A percentile compares a stretch with the other conserved stretches of the same genome.
These are phyloP conservation scores for Mus spicilegus DNA, from an alignment of 2,113 vertebrate genomes.

Conservation along the genomic window DNA sequence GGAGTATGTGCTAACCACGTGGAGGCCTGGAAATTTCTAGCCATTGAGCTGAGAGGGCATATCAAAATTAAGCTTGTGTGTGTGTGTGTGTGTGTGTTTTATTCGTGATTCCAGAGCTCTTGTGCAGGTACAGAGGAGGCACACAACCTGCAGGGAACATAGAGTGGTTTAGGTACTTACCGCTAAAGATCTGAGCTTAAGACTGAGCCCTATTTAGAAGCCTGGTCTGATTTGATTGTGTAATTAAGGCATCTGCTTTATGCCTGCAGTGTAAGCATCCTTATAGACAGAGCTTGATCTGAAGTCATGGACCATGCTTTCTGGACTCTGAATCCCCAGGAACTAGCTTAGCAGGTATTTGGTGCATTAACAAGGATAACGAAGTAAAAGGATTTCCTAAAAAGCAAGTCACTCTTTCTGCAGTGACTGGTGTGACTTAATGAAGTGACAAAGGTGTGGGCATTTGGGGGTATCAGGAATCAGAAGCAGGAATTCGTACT, in stretches of 20 bases:
- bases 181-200: not conserved
- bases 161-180: too few species aligned
- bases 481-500: not conserved
- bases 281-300: accelerated
- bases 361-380: not conserved
- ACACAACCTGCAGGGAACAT: too few species aligned
- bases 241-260: not conserved
- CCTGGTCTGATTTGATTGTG: too few species aligned
- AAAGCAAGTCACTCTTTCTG: not conserved
- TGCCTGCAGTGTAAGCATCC: not conserved
- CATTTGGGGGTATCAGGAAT: not conserved
- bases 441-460: not conserved
- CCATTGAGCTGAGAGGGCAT: too few species aligned
- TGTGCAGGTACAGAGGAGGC: too few species aligned
- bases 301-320: accelerated
- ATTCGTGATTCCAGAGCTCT: too few species aligned
- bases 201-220: not conserved
- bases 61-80: too few species aligned
- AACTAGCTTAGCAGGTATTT: not conserved
- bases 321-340: not conserved
- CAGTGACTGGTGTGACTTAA: not conserved
- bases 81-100: too few species aligned
- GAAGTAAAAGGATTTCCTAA: not conserved
- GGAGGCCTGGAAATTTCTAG: too few species aligned
- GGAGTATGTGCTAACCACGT: too few species aligned